phyloP scores from a whole-genome alignment of 1,140 invertebrate species.

The Plutomurus gul region DNA sequence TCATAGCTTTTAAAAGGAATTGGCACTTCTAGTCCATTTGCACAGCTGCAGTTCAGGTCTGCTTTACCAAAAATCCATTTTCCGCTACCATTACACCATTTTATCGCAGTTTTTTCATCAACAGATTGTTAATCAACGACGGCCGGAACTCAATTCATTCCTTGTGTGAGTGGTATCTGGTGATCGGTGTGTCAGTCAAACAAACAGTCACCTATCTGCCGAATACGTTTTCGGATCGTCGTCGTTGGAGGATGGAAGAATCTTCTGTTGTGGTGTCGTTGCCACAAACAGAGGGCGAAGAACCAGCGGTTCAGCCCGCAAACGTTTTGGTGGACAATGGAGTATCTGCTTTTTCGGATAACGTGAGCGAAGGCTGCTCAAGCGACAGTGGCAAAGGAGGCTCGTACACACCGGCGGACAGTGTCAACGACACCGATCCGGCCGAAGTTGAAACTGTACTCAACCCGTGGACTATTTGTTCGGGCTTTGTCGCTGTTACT shows the following conservation, averaged over 20 bases:
- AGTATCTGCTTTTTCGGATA: slow-evolving; percentile 30
- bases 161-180: background rate
- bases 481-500: background rate
- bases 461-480: slow-evolving; percentile 1
- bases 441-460: slow-evolving; percentile 8
- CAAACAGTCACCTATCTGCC: no score
- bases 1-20: background rate
- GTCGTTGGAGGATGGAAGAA: background rate
- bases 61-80: background rate
- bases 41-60: background rate
- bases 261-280: background rate
- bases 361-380: slow-evolving; percentile 64
- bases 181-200: no score
- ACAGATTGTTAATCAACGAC: background rate
- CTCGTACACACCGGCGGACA: slow-evolving; percentile 54
- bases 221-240: background rate
- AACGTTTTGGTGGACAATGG: background rate
- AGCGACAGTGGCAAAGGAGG: slow-evolving; percentile 73
- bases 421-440: slow-evolving; percentile 33
- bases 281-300: background rate
- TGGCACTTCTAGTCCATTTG: background rate
- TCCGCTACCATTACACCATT: background rate
- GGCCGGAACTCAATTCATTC: background rate
- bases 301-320: background rate
- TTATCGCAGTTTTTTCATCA: background rate